Percentiles rank a stretch among this genome's conserved stretches.
Evolutionary conservation across 2,113 vertebrate species (phyloP).

Genomic region (Solea senegalensis): DNA sequence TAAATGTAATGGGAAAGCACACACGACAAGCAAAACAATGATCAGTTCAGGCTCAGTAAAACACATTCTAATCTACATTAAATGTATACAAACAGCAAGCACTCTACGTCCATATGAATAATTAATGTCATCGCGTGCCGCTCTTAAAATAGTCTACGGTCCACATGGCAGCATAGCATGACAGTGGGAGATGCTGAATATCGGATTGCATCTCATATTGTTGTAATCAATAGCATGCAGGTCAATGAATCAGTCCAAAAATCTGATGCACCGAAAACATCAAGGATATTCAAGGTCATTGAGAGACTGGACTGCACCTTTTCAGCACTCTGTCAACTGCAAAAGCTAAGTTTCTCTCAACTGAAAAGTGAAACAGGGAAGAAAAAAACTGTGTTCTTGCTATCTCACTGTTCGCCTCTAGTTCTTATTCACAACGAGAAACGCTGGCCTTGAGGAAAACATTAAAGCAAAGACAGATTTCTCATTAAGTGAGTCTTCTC

Average conservation of each 20-base stretch:
- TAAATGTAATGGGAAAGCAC: no score
- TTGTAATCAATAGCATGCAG: slow-evolving; percentile 56
- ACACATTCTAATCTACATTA: slow-evolving; percentile 3
- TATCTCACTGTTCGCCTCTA: background rate
- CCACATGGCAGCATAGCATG: slow-evolving; percentile 44
- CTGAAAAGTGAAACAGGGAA: background rate
- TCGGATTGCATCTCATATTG: slow-evolving; percentile 45
- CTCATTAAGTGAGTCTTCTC: slow-evolving; percentile 40
- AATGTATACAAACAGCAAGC: slow-evolving; percentile 21
- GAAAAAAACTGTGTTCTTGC: background rate
- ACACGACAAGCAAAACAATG: no score
- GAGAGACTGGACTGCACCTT: background rate
- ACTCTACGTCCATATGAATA: slow-evolving; percentile 56
- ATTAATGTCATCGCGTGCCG: slow-evolving; percentile 54
- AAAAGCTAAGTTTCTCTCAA: background rate
- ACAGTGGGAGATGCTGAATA: slow-evolving; percentile 39
- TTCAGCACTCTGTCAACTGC: background rate
- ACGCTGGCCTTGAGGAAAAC: slow-evolving; percentile 29
- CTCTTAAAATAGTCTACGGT: slow-evolving; percentile 64
- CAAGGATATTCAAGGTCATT: slow-evolving; percentile 47
- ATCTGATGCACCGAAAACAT: slow-evolving; percentile 38
- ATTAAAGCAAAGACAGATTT: slow-evolving; percentile 30
- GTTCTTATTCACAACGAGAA: slow-evolving; percentile 15
- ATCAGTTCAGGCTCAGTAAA: no score
- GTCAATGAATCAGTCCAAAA: slow-evolving; percentile 27